Evolutionary conservation across 1,140 invertebrate species (phyloP).

Genomic region (Ips typographus): DNA sequence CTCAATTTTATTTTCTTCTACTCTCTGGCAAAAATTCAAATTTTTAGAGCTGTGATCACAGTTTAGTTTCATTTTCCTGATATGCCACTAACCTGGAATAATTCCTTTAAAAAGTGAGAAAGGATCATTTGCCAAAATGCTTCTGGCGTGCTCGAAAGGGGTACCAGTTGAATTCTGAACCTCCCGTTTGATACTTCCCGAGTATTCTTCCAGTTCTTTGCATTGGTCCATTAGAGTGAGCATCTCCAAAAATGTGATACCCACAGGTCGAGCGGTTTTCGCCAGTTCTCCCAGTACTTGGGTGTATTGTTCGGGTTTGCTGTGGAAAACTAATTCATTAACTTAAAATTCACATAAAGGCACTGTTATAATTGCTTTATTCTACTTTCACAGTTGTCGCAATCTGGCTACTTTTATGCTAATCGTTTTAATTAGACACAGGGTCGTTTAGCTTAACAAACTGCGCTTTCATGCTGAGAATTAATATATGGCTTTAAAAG

Average conservation of each 20-base stretch:
- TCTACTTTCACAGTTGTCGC: slow-evolving; percentile 18
- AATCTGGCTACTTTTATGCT: slow-evolving; percentile 10
- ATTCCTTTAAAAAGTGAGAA: slow-evolving; percentile 73
- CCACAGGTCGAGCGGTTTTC: slow-evolving; percentile 59
- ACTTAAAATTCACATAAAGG: too few species aligned
- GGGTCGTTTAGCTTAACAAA: slow-evolving; percentile 1
- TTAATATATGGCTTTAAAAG: too few species aligned
- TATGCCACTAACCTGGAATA: slow-evolving; percentile 63
- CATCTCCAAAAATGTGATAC: slow-evolving; percentile 70
- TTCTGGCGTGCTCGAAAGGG: slow-evolving; percentile 50
- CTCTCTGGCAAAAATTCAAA: too few species aligned
- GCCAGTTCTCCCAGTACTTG: slow-evolving; percentile 62
- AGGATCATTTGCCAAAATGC: slow-evolving; percentile 60
- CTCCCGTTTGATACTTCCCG: slow-evolving; percentile 17
- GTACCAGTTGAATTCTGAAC: slow-evolving; percentile 28
- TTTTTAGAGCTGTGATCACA: too few species aligned
- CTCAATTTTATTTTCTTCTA: too few species aligned
- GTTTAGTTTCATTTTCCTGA: neutral
- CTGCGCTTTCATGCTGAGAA: too few species aligned
- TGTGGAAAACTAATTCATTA: slow-evolving; percentile 47
- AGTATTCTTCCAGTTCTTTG: slow-evolving; percentile 57
- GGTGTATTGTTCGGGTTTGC: slow-evolving; percentile 66
- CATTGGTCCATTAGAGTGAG: slow-evolving; percentile 74
- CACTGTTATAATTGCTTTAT: slow-evolving; percentile 3
- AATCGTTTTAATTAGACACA: slow-evolving; percentile 19